Conservation (phyloP, 2,888 invertebrate species). For the Nomada flava region DNA sequence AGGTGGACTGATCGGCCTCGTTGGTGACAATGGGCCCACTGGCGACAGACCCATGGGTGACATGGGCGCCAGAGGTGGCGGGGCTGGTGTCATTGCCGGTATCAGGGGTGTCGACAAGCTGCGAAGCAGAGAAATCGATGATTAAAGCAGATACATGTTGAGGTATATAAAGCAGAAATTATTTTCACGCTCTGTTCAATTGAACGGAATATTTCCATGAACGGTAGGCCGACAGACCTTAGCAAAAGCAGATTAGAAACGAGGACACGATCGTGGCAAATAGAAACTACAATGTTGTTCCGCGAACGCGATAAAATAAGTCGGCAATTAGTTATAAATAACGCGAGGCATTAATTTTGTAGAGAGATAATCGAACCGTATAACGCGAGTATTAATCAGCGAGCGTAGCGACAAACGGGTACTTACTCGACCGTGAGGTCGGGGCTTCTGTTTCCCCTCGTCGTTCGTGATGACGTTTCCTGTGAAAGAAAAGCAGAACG, state of each 20-base stretch:
- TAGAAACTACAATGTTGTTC: not conserved
- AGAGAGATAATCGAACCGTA: slow-evolving; percentile 4
- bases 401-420: slow-evolving; percentile 13
- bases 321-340: slow-evolving; percentile 10
- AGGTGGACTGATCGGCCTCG: slow-evolving; percentile 73
- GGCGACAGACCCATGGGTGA: slow-evolving; percentile 80
- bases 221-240: not conserved
- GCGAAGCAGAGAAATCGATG: slow-evolving; percentile 41
- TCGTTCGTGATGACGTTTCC: slow-evolving; percentile 71
- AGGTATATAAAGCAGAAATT: not conserved
- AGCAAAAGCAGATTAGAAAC: not conserved
- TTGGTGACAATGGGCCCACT: slow-evolving; percentile 75
- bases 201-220: too few relatives aligned
- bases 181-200: too few relatives aligned
- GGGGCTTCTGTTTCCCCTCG: slow-evolving; percentile 75
- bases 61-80: slow-evolving; percentile 85
- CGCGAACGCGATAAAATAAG: not conserved
- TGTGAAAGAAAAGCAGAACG: slow-evolving; percentile 44
- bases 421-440: slow-evolving; percentile 78
- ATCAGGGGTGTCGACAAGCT: slow-evolving; percentile 85
- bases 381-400: slow-evolving; percentile 16
- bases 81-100: slow-evolving; percentile 79
- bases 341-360: not conserved
- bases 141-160: not conserved
- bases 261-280: not conserved